Evolutionary conservation across 2,113 vertebrate genomes (phyloP).

Genomic region (Larimichthys crocea): DNA sequence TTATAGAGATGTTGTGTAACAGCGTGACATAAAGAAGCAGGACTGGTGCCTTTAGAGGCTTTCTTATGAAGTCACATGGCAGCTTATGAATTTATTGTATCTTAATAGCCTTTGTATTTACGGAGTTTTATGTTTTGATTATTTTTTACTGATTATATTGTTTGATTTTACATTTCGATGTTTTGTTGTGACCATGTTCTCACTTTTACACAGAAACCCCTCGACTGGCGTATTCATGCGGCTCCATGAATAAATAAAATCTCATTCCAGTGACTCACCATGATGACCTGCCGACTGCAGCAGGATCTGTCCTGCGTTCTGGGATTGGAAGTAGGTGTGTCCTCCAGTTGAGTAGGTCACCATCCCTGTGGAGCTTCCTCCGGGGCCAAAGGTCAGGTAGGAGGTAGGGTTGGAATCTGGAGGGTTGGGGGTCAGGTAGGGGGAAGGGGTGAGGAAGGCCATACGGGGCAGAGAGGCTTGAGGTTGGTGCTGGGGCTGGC

Average conservation of each 20-base stretch:
- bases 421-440: constrained; percentile 81
- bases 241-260: neutral
- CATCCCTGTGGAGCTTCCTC: constrained; percentile 69
- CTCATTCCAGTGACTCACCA: constrained; percentile 56
- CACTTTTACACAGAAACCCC: neutral
- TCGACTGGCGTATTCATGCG: neutral
- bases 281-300: constrained; percentile 79
- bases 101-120: neutral
- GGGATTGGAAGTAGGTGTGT: constrained; percentile 80
- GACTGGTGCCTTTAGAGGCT: neutral
- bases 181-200: neutral
- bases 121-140: neutral
- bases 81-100: neutral
- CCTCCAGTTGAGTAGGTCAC: constrained; percentile 76
- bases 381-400: constrained; percentile 80
- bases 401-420: constrained; percentile 73
- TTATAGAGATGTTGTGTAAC: neutral
- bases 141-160: neutral
- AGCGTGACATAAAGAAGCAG: neutral
- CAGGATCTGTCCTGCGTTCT: constrained; percentile 77
- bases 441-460: constrained; percentile 80
- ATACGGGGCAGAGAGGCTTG: constrained; percentile 79
- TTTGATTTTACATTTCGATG: neutral
- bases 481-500: constrained; percentile 68
- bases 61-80: neutral